phyloP scores from a whole-genome alignment of 2,888 invertebrate species.

The Metopia argyrocephala region DNA sequence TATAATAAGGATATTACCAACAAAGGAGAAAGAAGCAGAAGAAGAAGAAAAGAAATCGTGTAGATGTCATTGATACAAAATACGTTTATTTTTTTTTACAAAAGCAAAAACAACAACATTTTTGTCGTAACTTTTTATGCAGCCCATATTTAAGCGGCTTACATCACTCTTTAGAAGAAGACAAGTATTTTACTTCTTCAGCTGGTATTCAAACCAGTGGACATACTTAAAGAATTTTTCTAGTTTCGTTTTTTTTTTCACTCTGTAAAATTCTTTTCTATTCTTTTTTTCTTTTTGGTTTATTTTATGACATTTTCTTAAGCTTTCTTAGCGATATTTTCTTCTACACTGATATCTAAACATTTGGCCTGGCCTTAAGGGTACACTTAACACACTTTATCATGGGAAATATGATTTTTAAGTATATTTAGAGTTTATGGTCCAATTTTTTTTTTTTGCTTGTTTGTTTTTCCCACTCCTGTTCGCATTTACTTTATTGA shows the following conservation, averaged over 20 bases:
- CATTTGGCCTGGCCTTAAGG: constrained; percentile 59
- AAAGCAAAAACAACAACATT: constrained; percentile 22
- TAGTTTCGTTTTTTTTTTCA: not conserved
- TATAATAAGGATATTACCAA: constrained; percentile 24
- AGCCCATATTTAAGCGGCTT: constrained; percentile 57
- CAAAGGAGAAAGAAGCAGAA: constrained; percentile 48
- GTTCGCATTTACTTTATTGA: constrained; percentile 34
- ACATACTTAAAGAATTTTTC: constrained; percentile 50
- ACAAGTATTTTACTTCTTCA: constrained; percentile 43
- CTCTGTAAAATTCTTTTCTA: constrained; percentile 19
- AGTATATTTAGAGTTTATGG: constrained; percentile 63
- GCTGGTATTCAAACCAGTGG: constrained; percentile 57
- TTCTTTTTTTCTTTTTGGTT: not conserved
- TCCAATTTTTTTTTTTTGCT: constrained; percentile 1
- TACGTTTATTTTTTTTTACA: constrained; percentile 14
- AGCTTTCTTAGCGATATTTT: constrained; percentile 22
- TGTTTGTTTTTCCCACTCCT: constrained; percentile 8
- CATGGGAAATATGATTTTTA: constrained; percentile 70
- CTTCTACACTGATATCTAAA: constrained; percentile 46
- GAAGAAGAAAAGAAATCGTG: constrained; percentile 37
- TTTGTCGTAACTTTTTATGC: constrained; percentile 58
- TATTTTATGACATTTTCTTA: constrained; percentile 25
- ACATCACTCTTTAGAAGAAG: constrained; percentile 34
- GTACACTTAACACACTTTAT: constrained; percentile 69
- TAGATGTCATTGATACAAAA: constrained; percentile 61